Evolutionary conservation across 2,797 vertebrate species (phyloP), one percentile per base, ranked within the genome.

Genomic region (Acanthurus lineatus): DNA sequence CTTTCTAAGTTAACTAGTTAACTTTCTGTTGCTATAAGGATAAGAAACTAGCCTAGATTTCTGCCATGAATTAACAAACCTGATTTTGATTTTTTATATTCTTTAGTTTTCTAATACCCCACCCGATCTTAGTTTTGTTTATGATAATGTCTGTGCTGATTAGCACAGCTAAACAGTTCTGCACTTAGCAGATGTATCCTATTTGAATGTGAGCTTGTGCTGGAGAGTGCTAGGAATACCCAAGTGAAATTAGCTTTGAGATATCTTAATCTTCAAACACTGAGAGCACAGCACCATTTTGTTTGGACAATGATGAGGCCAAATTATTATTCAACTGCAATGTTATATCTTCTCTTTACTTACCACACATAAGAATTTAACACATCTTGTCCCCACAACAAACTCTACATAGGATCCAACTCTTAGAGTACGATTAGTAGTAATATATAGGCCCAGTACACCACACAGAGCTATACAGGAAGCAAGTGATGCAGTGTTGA

Each of bases 141-240:
- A 54, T 81, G 54, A 67, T 88, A 83, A 85, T 79, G 74, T 82
- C 69, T 87, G 65, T 79, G 64, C 77, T 85, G 74, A 75, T 77
- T 68, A 69, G 28, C 52, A 58, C 75, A 53, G 66, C 76, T 66
- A 86, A 76, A 84, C 71, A 71, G 73, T 84, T 42, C 73, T 77
- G 73, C 71, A 82, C 89, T 90, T 89, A 77, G 85, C 74, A 82
- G 77, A 77, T 90, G 74, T 76, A 84, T 83, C 58, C 75, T 83
- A 84, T 87, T 85, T 89, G 73, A 82, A 77, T 56, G 19, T 68
- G 77, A 69, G 71, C 67, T 87, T 77, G 48, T 42, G 38, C 65
- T 54, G 66, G 60, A 69, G 49, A 47, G 14, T n/a, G 52, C 63
- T 45, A 77, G 72, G 44, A 58, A 44, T 10, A n/a, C 53, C 74